Evolutionary conservation across 2,113 vertebrate genomes (phyloP), one percentile per base, ranked within the genome.

Genomic region (Abramis brama): DNA sequence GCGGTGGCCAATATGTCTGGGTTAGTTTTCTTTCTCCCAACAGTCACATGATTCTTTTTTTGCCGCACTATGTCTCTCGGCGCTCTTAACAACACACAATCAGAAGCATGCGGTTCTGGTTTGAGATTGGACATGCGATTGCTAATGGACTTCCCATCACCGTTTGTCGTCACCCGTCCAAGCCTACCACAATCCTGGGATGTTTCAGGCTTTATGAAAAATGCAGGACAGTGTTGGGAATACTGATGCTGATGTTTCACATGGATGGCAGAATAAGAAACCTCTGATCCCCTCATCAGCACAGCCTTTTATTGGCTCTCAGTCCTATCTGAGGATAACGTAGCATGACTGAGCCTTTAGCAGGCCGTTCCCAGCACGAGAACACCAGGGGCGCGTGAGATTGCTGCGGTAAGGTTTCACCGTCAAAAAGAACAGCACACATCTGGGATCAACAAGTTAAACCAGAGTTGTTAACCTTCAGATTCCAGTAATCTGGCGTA

Each of bases 371-470:
- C 70, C 85, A 86, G 77, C 71, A 52, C 27, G 25, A 21, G 17
- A 81, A 76, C 60, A 43, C 50, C 70, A 25, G 73, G 45, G 45
- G 81, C 77, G 74, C 30, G 30, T 59, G 21, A 57, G 71, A 86
- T 45, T 55, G 85, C 45, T 71, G 73, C n/a, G 74, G 80, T 25
- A 3, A 74, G 36, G 55, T 68, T 71, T 50, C 8, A 59, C 64
- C 59, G 60, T 77, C 76, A 78, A 86, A 85, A 86, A 76, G 78
- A 82, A 85, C 71, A 64, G 79, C 87, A 85, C 92, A 92, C 92
- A 93, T 94, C 91, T 93, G 93, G 91, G 91, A 92, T 92, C 90
- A 91, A 79, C 91, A 88, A 91, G 89, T 92, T 93, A 93, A 94
- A 90, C 89, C 87, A 19, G 80, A 90, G 92, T 89, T 90, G 90